phyloP scores from a whole-genome alignment of 53 echinoderm and acorn worm species.

The Holothuria scabra region DNA sequence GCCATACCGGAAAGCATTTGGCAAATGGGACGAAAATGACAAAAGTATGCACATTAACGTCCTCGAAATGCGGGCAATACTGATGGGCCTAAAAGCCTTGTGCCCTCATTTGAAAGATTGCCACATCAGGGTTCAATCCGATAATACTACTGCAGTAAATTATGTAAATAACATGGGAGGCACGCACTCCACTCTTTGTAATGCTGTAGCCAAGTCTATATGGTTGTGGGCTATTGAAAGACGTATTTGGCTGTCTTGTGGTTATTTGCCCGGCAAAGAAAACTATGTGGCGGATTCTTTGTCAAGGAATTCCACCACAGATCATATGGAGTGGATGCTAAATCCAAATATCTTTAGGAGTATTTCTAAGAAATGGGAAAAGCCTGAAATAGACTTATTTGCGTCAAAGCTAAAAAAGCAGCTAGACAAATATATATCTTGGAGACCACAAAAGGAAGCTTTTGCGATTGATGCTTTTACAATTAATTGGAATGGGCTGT shows the following conservation, averaged over 20 bases:
- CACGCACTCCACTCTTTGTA: slow-evolving; percentile 41
- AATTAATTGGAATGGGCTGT: slow-evolving; percentile 33
- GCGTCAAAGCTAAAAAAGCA: slow-evolving; percentile 56
- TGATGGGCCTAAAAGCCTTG: slow-evolving; percentile 29
- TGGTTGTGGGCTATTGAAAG: slow-evolving; percentile 59
- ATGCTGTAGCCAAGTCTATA: slow-evolving; percentile 45
- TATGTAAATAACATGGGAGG: slow-evolving; percentile 67
- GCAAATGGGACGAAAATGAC: slow-evolving; percentile 32
- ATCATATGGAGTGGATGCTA: slow-evolving; percentile 61
- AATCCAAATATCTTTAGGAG: slow-evolving; percentile 13
- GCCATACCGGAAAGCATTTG: not conserved
- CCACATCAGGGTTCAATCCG: slow-evolving; percentile 46
- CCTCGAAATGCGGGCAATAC: slow-evolving; percentile 41
- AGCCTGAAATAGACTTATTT: slow-evolving; percentile 60
- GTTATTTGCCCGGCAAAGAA: slow-evolving; percentile 54
- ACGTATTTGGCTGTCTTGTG: slow-evolving; percentile 56
- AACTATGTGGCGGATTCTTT: slow-evolving; percentile 51
- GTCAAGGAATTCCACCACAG: slow-evolving; percentile 53
- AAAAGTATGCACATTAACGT: slow-evolving; percentile 38
- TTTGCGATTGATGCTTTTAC: slow-evolving; percentile 53
- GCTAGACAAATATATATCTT: slow-evolving; percentile 34
- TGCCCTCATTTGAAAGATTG: not conserved
- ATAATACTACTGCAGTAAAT: no score
- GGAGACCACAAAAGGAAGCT: slow-evolving; percentile 56
- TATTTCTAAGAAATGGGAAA: slow-evolving; percentile 25